Percentiles rank a stretch among this genome's conserved stretches.
Evolutionary conservation across 2,888 invertebrate species (phyloP).

Genomic region (Adelphocoris suturalis): DNA sequence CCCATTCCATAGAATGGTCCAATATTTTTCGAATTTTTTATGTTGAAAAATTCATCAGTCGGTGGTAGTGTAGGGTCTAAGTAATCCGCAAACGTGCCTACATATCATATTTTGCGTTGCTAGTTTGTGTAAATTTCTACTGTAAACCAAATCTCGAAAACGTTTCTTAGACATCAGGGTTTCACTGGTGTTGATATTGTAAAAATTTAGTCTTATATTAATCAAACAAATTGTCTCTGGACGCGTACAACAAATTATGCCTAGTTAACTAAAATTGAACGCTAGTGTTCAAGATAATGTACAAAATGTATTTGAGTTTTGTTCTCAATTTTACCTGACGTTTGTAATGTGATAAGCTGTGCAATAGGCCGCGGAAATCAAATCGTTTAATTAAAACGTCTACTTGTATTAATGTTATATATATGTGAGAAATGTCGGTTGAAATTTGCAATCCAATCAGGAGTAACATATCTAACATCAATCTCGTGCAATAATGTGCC

Average conservation of each 20-base stretch:
- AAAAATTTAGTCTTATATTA: neutral
- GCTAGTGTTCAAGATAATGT: neutral
- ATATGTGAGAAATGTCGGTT: neutral
- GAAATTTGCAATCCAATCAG: neutral
- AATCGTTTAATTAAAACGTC: neutral
- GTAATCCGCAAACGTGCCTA: too few relatives aligned
- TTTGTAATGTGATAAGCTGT: constrained; percentile 16
- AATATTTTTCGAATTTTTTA: too few relatives aligned
- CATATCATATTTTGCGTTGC: too few relatives aligned
- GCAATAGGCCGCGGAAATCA: neutral
- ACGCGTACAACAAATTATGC: neutral
- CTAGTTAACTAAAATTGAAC: too few relatives aligned
- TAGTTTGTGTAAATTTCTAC: too few relatives aligned
- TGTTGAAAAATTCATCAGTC: too few relatives aligned
- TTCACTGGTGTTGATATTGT: too few relatives aligned
- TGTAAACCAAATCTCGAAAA: too few relatives aligned
- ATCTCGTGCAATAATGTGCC: neutral
- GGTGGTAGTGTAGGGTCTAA: too few relatives aligned
- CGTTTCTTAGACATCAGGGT: too few relatives aligned
- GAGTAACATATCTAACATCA: neutral
- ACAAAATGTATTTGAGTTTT: neutral
- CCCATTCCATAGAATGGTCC: too few relatives aligned
- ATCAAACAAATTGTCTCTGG: neutral
- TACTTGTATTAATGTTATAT: neutral
- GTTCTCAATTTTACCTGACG: constrained; percentile 10